Conservation (phyloP, 2,888 invertebrate species). For the Cosmia trapezina region DNA sequence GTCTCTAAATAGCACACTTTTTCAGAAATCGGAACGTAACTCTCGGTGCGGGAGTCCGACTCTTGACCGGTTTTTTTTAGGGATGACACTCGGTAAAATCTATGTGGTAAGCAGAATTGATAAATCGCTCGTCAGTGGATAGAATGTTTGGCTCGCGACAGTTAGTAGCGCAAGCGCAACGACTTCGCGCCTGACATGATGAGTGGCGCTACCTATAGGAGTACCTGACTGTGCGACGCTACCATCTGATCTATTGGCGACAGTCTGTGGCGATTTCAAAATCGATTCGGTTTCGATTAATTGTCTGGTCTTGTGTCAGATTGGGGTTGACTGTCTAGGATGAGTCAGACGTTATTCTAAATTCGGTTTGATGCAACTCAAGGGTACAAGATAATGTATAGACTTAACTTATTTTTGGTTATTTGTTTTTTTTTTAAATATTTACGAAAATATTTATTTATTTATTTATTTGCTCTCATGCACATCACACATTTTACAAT, state of each 20-base stretch:
- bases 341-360: conserved; percentile 19
- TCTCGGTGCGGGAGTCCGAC: too few relatives aligned
- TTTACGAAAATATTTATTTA: too few relatives aligned
- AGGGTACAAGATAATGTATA: not conserved
- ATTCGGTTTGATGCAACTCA: conserved; percentile 4
- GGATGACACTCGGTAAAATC: too few relatives aligned
- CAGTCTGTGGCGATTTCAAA: conserved; percentile 29
- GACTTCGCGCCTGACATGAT: conserved; percentile 28
- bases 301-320: conserved; percentile 21
- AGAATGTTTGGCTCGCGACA: conserved; percentile 59
- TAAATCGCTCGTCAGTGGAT: conserved; percentile 35
- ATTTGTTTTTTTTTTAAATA: not conserved
- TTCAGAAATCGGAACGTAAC: too few relatives aligned
- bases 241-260: conserved; percentile 14
- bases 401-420: not conserved
- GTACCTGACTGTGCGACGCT: not conserved
- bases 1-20: too few relatives aligned
- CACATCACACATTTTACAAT: too few relatives aligned
- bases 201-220: conserved; percentile 47
- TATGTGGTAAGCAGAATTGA: conserved; percentile 17
- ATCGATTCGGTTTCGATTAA: conserved; percentile 29
- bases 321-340: conserved; percentile 13
- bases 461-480: too few relatives aligned
- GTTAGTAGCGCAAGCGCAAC: conserved; percentile 48
- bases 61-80: too few relatives aligned